Percentiles rank a stretch among this genome's conserved stretches.
These are phyloP conservation scores for Acleris holmiana DNA, from an alignment of 2,888 invertebrate genomes.

Conservation along the genomic window DNA sequence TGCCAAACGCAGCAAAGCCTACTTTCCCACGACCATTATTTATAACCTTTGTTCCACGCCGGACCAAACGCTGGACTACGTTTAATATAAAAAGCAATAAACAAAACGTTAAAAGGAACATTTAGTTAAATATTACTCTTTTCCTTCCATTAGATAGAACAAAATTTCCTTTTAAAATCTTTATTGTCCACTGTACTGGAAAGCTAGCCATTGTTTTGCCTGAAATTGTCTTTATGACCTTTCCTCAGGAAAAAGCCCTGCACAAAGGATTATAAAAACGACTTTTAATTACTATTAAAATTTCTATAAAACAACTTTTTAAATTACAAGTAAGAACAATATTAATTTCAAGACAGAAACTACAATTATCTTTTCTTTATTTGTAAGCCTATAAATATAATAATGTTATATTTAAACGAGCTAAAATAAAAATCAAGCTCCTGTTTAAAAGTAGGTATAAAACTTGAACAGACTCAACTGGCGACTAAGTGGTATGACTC, in stretches of 20 bases:
- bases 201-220: constrained; percentile 44
- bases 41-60: constrained; percentile 17
- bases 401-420: too few relatives aligned
- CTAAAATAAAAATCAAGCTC: too few relatives aligned
- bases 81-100: constrained; percentile 44
- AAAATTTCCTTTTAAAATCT: constrained; percentile 46
- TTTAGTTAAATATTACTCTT: constrained; percentile 42
- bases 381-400: too few relatives aligned
- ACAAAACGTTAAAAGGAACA: constrained; percentile 43
- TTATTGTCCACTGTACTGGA: constrained; percentile 45
- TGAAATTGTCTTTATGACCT: constrained; percentile 46
- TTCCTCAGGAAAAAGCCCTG: constrained; percentile 44
- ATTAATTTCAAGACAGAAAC: too few relatives aligned
- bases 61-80: constrained; percentile 32
- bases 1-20: constrained; percentile 15
- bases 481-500: too few relatives aligned
- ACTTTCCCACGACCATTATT: background rate
- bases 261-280: constrained; percentile 36
- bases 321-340: too few relatives aligned
- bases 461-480: too few relatives aligned
- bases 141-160: constrained; percentile 50
- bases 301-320: constrained; percentile 7
- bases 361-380: too few relatives aligned
- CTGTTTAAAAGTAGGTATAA: too few relatives aligned
- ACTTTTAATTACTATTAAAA: constrained; percentile 3